Evolutionary conservation across 1,140 invertebrate species (phyloP).

Genomic region (Hirudo medicinalis): DNA sequence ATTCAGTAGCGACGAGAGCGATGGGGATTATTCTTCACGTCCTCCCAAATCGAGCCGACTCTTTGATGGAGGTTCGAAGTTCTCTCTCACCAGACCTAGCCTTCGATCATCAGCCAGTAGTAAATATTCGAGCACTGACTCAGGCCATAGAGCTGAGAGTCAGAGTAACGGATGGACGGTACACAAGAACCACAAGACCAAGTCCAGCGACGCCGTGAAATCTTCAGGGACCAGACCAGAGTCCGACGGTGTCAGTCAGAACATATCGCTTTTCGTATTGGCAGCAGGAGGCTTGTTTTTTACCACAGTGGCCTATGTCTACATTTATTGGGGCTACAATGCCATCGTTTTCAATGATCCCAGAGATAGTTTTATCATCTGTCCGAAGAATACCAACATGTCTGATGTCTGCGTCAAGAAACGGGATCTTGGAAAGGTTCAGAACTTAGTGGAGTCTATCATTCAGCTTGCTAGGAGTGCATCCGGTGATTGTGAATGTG

Average conservation of each 20-base stretch:
- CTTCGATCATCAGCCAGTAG: constrained; percentile 1
- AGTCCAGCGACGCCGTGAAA: not conserved
- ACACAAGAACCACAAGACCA: not conserved
- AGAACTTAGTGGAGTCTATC: not conserved
- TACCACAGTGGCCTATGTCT: not conserved
- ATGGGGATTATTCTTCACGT: too few relatives aligned
- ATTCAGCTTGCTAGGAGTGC: not conserved
- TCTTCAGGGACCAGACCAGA: not conserved
- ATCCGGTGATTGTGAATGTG: constrained; percentile 12
- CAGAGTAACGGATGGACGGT: not conserved
- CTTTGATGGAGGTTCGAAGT: too few relatives aligned
- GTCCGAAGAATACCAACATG: not conserved
- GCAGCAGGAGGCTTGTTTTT: constrained; percentile 11
- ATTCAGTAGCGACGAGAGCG: too few relatives aligned
- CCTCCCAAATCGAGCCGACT: too few relatives aligned
- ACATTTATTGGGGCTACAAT: not conserved
- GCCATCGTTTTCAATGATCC: not conserved
- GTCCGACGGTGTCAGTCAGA: not conserved
- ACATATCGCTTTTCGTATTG: constrained; percentile 12
- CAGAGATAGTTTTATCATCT: constrained; percentile 9
- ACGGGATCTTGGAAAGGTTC: too few relatives aligned
- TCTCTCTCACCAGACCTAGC: not conserved
- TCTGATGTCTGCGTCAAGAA: not conserved
- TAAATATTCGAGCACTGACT: not conserved
- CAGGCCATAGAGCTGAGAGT: too few relatives aligned